Base-by-base conservation (phyloP, 1,140 invertebrate genomes). In the Octopus sinensis region DNA sequence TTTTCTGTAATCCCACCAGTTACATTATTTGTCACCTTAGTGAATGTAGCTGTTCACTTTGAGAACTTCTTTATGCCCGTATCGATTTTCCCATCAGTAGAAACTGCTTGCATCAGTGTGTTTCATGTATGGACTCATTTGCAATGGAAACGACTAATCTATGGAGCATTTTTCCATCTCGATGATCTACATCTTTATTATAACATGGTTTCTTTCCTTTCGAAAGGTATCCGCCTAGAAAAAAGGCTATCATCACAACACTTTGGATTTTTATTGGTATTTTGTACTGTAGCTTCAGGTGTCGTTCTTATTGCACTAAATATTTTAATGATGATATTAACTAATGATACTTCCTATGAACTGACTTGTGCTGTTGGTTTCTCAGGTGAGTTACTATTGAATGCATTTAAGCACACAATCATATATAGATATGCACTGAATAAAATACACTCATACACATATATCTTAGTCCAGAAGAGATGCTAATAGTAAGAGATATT, bases 171-270 rank as follows among this genome's bases (percentile, higher is more conserved):
- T 83, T 93, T 93, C 87, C 94, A 95, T 90, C 93, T 91, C 4
- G 92, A 94, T 78, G 94, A 95, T 84, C 93, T 94, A 92, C 94
- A 95, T 90, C 90, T 95, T 0, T 95, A 94, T 86, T 95, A 94
- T 86, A 95, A 95, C 85, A 95, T 95, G 94, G 88, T 93, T 17
- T 95, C 94, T 4, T 93, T 94, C 68, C 88, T 94, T 9, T 88
- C 93, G 51, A 95, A 95, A 91, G 94, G 94, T 9, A 88, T 89
- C 12, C 82, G 80, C 52, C 82, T 91, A 4, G 94, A 95, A 86
- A 90, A 88, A 6, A 90, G 90, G 83, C 93, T 93, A 85, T 92
- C 92, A 23, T 92, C 91, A 79, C 53, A 84, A 1, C 93, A 94
- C 87, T 95, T 94, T 90, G 88, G 88, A 0, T 87, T 92, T 76